Evolutionary conservation across 2,888 invertebrate genomes (phyloP), one percentile per base, ranked within the genome.

Genomic region (Cistogaster globosa): DNA sequence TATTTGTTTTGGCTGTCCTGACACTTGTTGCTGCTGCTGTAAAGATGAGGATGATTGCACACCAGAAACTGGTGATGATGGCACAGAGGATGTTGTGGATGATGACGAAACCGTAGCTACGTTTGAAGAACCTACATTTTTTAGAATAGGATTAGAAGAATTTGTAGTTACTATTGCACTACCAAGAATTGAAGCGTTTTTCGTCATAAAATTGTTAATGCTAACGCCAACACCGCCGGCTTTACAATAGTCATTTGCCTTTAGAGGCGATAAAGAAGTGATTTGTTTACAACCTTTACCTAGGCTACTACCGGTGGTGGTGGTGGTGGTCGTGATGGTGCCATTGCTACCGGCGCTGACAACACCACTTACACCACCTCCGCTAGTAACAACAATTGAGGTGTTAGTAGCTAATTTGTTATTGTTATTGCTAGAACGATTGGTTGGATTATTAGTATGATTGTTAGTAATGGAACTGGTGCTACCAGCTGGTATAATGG

Each of bases 51-150:
- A 65, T 42, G 91, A 87, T 32, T 89, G 88, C 83, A 88, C 88
- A 48, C 89, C 87, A 16, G 88, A 75, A 16, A 90, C 91, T 48
- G 91, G 89, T 9, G 91, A 90, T 45, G 89, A 90, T 68, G 89
- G 89, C 81, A 91, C 88, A 16, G 84, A 78, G 2, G 80, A 78
- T 11, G 80, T 51, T 18, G 60, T 74, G 42, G 86, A 65, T 18
- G 87, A 80, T 51, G 84, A 72, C 20, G 86, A 63, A 20, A 71
- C 72, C 51, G 71, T 67, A 7, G 77, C 38, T 76, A 62, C n/a
- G 0, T 36, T 72, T 48, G 81, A 72, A 22, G 84, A 62, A 75
- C 85, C 85, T 85, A 85, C 45, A 69, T 75, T 79, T 82, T 85
- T 85, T 60, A 71, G 67, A 68, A 53, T 67, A 67, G 78, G 63